These are phyloP conservation scores for Hassar affinis DNA, from an alignment of 2,113 vertebrate species.

Conservation along the genomic window DNA sequence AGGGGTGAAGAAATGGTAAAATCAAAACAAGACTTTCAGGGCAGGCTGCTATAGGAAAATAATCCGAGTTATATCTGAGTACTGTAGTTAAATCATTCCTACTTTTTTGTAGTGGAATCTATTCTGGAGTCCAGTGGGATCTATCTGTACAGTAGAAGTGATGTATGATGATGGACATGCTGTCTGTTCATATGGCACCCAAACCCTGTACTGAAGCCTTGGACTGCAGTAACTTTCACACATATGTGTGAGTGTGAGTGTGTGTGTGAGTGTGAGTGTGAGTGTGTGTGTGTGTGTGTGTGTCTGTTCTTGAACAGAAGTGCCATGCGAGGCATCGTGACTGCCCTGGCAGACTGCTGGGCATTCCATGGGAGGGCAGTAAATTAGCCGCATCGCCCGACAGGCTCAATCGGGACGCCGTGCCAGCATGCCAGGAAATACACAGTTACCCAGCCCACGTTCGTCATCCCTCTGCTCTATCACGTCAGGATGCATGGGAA, in stretches of 20 bases:
- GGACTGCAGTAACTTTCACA: not conserved
- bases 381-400: constrained; percentile 12
- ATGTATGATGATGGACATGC: not conserved
- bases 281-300: not conserved
- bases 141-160: not conserved
- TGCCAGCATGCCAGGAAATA: constrained; percentile 25
- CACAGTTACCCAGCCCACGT: not conserved
- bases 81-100: not conserved
- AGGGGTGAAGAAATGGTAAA: too few species aligned
- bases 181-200: not conserved
- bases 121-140: too few species aligned
- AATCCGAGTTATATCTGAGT: not conserved
- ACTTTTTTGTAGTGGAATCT: too few species aligned
- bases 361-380: constrained; percentile 13
- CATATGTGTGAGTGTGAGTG: not conserved
- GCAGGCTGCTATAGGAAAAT: not conserved
- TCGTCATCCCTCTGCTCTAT: not conserved
- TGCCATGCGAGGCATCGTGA: constrained; percentile 9
- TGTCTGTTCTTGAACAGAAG: constrained; percentile 12
- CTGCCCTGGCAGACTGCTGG: constrained; percentile 18
- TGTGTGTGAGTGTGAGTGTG: too few species aligned
- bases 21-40: not conserved
- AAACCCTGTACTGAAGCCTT: not conserved
- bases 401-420: not conserved
- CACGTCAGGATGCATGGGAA: constrained; percentile 21